Evolutionary conservation across 1,140 invertebrate species (phyloP), one percentile per base, ranked within the genome.

Genomic region (Drosophila seguyi): DNA sequence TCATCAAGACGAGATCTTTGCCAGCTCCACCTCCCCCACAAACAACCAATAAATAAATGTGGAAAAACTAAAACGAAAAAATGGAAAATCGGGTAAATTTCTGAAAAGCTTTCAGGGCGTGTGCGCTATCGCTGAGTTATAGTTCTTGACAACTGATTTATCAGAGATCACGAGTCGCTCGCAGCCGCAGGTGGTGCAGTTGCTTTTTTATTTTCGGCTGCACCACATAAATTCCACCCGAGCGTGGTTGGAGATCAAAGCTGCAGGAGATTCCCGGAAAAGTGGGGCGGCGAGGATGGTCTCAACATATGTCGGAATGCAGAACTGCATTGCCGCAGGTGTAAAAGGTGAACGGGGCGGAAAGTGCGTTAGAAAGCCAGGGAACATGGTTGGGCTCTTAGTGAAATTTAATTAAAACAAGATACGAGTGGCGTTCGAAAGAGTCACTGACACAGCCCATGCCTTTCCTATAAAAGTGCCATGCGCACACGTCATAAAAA

Each of bases 31-130:
- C 5, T 11, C 25, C 47, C 25, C 25, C 25, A 50, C 8, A 80
- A 82, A 80, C 84, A 88, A 88, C 77, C 77, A 83, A 78, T 80
- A 83, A 83, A 80, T 79, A 79, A 81, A 73, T 61, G 66, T 31
- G 38, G 38, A 79, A 84, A 56, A 57, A 65, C 44, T 52, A 52
- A 66, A 67, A 80, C 25, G 27, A 42, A 48, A 45, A 58, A 48
- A 61, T 38, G 44, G 34, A 11, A 66, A 65, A 68, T 18, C 25
- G 4, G 44, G 50, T 20, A 38, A 62, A 39, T 18, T 50, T 55
- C 25, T 63, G 38, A 75, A 77, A 88, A 81, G 80, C 84, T 90
- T 88, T 84, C 85, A 78, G 50, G 45, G 41, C 53, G 47, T 29
- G 44, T 47, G 14, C 38, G 42, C 42, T 63, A 72, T 52, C 55